These are phyloP conservation scores for Rhyzopertha dominica DNA, from an alignment of 1,140 invertebrate species.

Conservation along the genomic window DNA sequence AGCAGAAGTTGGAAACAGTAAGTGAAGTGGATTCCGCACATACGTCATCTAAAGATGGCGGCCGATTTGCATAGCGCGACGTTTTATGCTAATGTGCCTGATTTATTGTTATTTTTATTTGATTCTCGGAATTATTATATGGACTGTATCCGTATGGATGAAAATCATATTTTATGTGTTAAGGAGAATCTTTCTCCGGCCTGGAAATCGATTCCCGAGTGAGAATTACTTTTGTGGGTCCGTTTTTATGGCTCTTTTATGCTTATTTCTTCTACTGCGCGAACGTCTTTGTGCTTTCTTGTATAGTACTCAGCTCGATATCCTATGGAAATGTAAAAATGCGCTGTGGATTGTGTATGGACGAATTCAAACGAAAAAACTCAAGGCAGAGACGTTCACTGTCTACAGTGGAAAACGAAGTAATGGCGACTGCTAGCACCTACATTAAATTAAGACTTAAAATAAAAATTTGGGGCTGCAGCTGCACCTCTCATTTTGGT, in stretches of 20 bases:
- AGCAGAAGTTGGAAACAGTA: too few species aligned
- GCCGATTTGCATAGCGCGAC: conserved; percentile 44
- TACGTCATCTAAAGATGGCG: conserved; percentile 36
- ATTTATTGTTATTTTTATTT: conserved; percentile 49
- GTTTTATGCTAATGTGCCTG: conserved; percentile 43
- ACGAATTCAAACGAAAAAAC: too few species aligned
- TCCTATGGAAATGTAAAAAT: too few species aligned
- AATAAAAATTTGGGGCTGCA: too few species aligned
- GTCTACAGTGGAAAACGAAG: too few species aligned
- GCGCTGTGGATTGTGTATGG: too few species aligned
- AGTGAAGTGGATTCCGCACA: too few species aligned
- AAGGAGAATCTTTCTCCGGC: conserved; percentile 25
- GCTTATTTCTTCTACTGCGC: too few species aligned
- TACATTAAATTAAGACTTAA: too few species aligned
- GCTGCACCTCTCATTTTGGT: too few species aligned
- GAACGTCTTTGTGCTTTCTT: conserved; percentile 20
- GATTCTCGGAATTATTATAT: conserved; percentile 48
- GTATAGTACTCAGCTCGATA: conserved; percentile 3
- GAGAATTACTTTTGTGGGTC: conserved; percentile 30
- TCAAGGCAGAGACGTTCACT: too few species aligned
- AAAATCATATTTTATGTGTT: conserved; percentile 46
- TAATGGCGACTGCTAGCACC: too few species aligned
- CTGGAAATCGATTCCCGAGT: conserved; percentile 31
- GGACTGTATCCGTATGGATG: conserved; percentile 49
- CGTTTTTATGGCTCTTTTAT: conserved; percentile 23